Conservation (phyloP, 2,113 vertebrate species). For the Mormyrus iriodes region DNA sequence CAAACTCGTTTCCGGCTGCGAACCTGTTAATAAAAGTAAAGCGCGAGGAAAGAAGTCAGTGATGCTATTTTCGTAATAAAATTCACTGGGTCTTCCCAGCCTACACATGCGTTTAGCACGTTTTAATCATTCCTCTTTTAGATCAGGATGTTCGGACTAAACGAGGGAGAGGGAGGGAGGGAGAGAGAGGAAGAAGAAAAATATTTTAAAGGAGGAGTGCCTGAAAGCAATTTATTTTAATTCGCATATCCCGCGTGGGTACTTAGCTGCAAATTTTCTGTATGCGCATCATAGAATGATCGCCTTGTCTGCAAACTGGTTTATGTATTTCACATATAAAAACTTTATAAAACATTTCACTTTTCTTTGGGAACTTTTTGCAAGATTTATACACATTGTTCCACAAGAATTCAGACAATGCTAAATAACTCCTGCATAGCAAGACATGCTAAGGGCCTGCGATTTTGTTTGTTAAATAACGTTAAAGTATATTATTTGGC, state of each 20-base stretch:
- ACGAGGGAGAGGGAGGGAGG: conserved; percentile 8
- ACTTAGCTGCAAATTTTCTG: not conserved
- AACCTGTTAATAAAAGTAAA: conserved; percentile 39
- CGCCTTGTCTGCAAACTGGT: not conserved
- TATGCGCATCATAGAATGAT: not conserved
- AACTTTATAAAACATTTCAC: not conserved
- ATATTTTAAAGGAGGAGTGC: conserved; percentile 16
- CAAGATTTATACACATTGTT: not conserved
- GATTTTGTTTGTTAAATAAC: conserved; percentile 4
- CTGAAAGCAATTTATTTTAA: conserved; percentile 28
- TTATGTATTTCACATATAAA: not conserved
- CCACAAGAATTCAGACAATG: not conserved
- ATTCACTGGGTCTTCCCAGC: conserved; percentile 22
- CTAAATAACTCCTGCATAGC: not conserved
- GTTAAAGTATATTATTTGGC: not conserved
- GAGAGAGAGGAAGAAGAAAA: conserved; percentile 3
- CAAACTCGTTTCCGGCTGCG: conserved; percentile 34
- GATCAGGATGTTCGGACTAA: conserved; percentile 40
- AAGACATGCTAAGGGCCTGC: not conserved
- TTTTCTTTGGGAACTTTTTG: not conserved
- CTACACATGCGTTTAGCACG: conserved; percentile 43
- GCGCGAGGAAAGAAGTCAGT: conserved; percentile 29
- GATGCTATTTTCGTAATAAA: conserved; percentile 21
- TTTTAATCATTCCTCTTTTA: conserved; percentile 42
- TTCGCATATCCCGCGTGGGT: not conserved